Evolutionary conservation across 2,797 vertebrate species (phyloP).

Genomic region (Megaceryle alcyon): DNA sequence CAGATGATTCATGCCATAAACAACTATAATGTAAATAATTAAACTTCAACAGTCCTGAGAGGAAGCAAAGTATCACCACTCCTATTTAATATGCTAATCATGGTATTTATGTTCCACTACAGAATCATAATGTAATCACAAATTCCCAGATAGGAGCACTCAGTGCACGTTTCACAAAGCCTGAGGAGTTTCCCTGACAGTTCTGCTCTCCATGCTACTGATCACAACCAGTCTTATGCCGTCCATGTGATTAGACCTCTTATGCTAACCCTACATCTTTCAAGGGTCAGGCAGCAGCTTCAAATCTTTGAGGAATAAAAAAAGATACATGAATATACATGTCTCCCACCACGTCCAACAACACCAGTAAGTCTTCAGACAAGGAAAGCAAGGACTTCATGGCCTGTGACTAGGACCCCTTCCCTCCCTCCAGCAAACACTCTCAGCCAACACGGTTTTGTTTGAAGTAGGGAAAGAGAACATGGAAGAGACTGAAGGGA

Average conservation of each 20-base stretch:
- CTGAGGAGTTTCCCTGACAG: neutral
- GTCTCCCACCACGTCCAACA: neutral
- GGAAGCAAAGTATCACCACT: neutral
- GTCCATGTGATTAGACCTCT: fast-evolving
- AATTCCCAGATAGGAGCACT: neutral
- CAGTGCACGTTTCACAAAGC: fast-evolving
- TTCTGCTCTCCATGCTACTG: neutral
- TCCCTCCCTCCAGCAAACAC: neutral
- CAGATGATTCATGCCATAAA: neutral
- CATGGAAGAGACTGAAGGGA: neutral
- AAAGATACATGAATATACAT: neutral
- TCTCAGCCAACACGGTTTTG: neutral
- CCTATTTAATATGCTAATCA: neutral
- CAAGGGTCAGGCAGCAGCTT: neutral
- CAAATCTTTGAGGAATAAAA: neutral
- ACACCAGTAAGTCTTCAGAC: neutral
- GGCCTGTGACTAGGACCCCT: neutral
- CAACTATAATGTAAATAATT: neutral
- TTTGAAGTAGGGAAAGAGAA: neutral
- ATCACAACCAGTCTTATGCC: neutral
- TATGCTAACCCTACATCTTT: fast-evolving
- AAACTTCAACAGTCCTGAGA: neutral
- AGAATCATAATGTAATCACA: neutral
- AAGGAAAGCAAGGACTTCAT: neutral
- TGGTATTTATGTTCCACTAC: neutral